Evolutionary conservation across 1,140 invertebrate species (phyloP).

Genomic region (Gryon sp.): DNA sequence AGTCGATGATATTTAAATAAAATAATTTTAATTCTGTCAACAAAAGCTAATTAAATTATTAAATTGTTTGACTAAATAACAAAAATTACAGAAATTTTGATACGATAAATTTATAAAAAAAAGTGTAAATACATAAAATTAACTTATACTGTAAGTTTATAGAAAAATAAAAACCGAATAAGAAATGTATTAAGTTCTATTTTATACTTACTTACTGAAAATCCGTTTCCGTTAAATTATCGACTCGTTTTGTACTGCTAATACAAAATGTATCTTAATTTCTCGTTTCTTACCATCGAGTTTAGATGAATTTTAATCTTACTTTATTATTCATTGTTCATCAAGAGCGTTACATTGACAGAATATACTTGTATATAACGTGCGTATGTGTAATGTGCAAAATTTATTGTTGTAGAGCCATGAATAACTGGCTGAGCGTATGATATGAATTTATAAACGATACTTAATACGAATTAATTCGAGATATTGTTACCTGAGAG

Average conservation of each 20-base stretch:
- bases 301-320: constrained; percentile 13
- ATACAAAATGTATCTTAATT: constrained; percentile 2
- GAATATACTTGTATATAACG: constrained; percentile 47
- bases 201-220: too few relatives aligned
- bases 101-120: too few relatives aligned
- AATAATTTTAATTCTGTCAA: not conserved
- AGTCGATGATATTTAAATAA: constrained; percentile 12
- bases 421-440: constrained; percentile 47
- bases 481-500: constrained; percentile 57
- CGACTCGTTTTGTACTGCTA: constrained; percentile 40
- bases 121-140: too few relatives aligned
- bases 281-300: constrained; percentile 3
- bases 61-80: too few relatives aligned
- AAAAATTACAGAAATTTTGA: too few relatives aligned
- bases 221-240: constrained; percentile 12
- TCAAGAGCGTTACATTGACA: constrained; percentile 26
- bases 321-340: constrained; percentile 25
- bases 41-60: too few relatives aligned
- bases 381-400: constrained; percentile 36
- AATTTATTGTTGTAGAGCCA: constrained; percentile 28
- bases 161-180: too few relatives aligned
- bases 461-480: constrained; percentile 58
- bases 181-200: too few relatives aligned
- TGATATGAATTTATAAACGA: constrained; percentile 53
- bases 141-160: too few relatives aligned